Base-by-base conservation (phyloP, 2,797 vertebrate genomes). In the Danio choprae region DNA sequence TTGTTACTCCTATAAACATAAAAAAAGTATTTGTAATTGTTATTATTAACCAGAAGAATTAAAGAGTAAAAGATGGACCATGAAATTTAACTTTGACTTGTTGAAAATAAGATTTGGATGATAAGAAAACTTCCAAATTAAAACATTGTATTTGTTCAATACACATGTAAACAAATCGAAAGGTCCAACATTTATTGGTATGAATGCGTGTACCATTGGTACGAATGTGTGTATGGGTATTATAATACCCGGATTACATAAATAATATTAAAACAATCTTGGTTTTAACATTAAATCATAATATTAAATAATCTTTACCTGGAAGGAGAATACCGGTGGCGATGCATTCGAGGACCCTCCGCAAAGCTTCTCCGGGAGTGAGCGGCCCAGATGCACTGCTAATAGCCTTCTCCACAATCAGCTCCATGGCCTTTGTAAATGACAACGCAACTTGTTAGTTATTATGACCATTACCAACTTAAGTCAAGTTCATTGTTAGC, bases 361-460 rank as follows among this genome's bases (percentile, higher is more conserved):
- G 92, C 90, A 95, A 68, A 44, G 94, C 93, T 0, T 95, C 91
- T 16, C 95, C 93, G 0, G 95, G 95, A 71, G 91, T 90, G 53
- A 94, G 88, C 0, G 91, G 92, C 1, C 90, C 89, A 0, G 86
- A 36, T 0, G 92, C 91, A 15, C 93, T 94, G 87, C 94, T 95
- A 82, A 93, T 92, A 20, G 91, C 89, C 80, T 94, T 95, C 88
- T 94, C 94, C 55, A 94, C 93, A 86, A 94, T 87, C 82, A 94
- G 88, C 86, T 95, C 93, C 92, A 91, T 88, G 4, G 94, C 93
- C 94, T 96, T 48, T 60, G 10, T 65, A 0, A 74, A 18, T 46
- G 1, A 70, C 36, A 20, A 58, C 2, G 3, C 38, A 44, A 55
- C 53, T 1, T 4, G 13, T 48, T 18, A 10, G 0, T 38, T 38